Conservation (phyloP, 2,797 vertebrate genomes). For the Melanotaenia parkinsoni region DNA sequence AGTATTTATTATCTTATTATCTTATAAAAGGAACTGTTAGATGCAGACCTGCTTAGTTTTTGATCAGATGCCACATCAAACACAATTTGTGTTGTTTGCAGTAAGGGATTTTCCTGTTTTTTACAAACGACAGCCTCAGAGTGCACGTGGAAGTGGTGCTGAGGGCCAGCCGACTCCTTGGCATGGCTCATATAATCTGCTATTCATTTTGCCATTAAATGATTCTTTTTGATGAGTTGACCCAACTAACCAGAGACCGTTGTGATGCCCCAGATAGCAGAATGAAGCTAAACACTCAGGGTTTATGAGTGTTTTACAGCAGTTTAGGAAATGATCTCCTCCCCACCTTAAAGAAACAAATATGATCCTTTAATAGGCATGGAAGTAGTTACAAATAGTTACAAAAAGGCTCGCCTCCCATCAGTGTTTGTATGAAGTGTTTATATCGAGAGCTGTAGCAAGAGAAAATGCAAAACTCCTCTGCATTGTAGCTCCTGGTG, state of each 20-base stretch:
- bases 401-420: background rate
- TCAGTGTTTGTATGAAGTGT: background rate
- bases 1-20: background rate
- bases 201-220: background rate
- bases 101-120: background rate
- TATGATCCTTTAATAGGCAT: background rate
- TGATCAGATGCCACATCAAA: background rate
- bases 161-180: background rate
- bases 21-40: background rate
- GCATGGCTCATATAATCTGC: background rate
- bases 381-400: background rate
- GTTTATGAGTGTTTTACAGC: background rate
- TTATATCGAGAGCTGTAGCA: background rate
- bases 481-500: background rate
- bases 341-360: background rate
- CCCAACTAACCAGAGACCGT: background rate
- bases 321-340: background rate
- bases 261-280: background rate
- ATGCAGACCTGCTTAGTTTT: background rate
- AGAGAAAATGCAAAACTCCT: background rate
- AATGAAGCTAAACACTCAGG: background rate
- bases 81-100: background rate
- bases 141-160: background rate
- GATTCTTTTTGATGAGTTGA: slow-evolving; percentile 7
- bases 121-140: background rate